Base-by-base conservation (phyloP, 2,797 vertebrate genomes). In the Merluccius polli region DNA sequence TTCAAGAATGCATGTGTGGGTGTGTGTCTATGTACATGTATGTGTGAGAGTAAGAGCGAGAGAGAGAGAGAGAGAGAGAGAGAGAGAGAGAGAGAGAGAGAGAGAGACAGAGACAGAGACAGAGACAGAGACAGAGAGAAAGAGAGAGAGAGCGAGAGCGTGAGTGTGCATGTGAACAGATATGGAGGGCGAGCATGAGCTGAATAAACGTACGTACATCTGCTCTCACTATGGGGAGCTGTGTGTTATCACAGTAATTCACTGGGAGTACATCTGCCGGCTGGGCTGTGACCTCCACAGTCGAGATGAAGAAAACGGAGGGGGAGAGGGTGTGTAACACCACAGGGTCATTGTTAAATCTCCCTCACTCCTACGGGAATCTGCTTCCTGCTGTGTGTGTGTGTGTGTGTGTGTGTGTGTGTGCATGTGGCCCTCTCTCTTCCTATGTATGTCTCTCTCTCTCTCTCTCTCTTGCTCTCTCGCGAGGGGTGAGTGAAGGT, bases 271-370 rank as follows among this genome's bases (percentile, higher is more conserved):
- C 87, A 90, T 91, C 89, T 93, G 91, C 89, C 91, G 86, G 89
- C 91, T 90, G 90, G 89, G 89, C 90, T 91, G 86, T 91, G 92
- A 93, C 89, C 91, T 92, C 90, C 87, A 90, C 91, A 87, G 59
- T 13, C n/a, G 21, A 27, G 59, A 65, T n/a, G 59, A 65, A 65
- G 59, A 65, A 65, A 44, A 18, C 12, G 15, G 67, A 29, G 41
- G 78, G 83, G 88, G 88, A 85, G 88, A 90, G 86, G 88, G 91
- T 90, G 90, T 93, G 89, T 84, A 90, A 91, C 87, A 87, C 89
- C 89, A 86, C 88, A 83, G 92, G 92, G 91, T 93, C 92, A 94
- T 89, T 93, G 92, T 93, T 92, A 92, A 93, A 93, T 90, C 89
- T 89, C 90, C 86, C 89, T 88, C 88, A 87, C 91, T 92, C 90